Conservation (phyloP, 37 sponge, comb jelly and placozoan genomes). For the Aphrocallistes beatrix region DNA sequence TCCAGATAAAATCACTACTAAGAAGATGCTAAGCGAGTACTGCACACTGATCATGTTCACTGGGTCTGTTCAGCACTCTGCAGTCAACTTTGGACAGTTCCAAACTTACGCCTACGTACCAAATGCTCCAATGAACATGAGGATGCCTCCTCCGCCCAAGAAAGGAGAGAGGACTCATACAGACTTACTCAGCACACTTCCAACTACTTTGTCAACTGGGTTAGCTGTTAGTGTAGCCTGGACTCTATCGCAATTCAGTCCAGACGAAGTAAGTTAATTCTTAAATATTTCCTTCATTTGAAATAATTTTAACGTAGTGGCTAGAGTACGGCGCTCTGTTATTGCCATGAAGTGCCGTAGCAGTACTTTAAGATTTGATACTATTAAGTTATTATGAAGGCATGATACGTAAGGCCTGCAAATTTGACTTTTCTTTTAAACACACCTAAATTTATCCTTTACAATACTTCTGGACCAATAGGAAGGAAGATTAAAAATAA, state of each 20-base stretch:
- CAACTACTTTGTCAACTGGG: slow-evolving; percentile 13
- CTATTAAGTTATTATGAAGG: too few species aligned
- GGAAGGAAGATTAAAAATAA: too few species aligned
- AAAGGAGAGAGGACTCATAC: slow-evolving; percentile 32
- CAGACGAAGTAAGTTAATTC: neutral
- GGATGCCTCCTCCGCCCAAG: slow-evolving; percentile 36
- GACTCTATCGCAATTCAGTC: neutral
- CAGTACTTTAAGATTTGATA: too few species aligned
- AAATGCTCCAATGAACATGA: slow-evolving; percentile 45
- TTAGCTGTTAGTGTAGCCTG: neutral
- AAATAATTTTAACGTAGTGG: too few species aligned
- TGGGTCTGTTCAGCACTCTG: slow-evolving; percentile 39
- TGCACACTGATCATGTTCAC: slow-evolving; percentile 56
- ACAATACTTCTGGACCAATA: too few species aligned
- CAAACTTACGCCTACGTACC: slow-evolving; percentile 41
- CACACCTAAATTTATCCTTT: too few species aligned
- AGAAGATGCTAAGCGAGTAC: slow-evolving; percentile 28
- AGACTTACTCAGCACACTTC: slow-evolving; percentile 30
- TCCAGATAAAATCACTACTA: slow-evolving; percentile 22
- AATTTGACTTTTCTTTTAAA: too few species aligned
- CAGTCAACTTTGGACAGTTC: slow-evolving; percentile 69
- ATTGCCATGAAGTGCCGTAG: too few species aligned
- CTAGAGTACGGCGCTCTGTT: too few species aligned
- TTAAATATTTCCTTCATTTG: too few species aligned
- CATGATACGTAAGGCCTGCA: too few species aligned